A percentile compares a stretch with the other conserved stretches of the same genome.
Evolutionary conservation across 2,888 invertebrate genomes (phyloP).

Genomic region (Scaptomyza tumidula): DNA sequence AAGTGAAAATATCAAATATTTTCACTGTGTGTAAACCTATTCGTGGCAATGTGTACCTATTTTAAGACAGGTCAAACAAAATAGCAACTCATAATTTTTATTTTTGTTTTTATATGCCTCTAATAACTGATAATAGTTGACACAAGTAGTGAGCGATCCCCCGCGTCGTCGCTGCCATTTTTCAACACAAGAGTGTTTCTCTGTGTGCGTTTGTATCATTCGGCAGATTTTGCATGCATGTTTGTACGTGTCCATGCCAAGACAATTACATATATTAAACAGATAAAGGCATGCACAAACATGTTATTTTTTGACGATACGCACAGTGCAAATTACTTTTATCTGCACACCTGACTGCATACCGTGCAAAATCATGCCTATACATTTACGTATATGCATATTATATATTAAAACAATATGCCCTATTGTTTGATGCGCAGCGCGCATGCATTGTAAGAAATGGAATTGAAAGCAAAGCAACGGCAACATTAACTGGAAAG

Average conservation of each 20-base stretch:
- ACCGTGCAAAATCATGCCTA: slow-evolving; percentile 4
- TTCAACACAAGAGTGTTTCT: slow-evolving; percentile 4
- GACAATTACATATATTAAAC: neutral
- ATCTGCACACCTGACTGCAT: slow-evolving; percentile 30
- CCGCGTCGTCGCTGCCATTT: slow-evolving; percentile 8
- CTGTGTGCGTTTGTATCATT: slow-evolving; percentile 14
- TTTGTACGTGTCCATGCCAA: slow-evolving; percentile 39
- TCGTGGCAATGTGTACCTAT: no score
- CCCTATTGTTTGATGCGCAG: slow-evolving; percentile 35
- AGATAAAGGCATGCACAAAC: slow-evolving; percentile 38
- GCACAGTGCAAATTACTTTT: slow-evolving; percentile 4
- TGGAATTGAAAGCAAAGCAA: slow-evolving; percentile 39
- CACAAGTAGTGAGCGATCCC: slow-evolving; percentile 14
- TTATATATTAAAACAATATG: slow-evolving; percentile 46
- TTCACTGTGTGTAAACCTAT: no score
- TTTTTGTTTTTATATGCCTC: neutral
- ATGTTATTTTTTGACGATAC: slow-evolving; percentile 16
- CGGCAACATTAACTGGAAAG: slow-evolving; percentile 24
- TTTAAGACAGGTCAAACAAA: neutral
- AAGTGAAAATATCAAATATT: no score
- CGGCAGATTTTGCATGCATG: slow-evolving; percentile 26
- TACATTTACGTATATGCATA: no score
- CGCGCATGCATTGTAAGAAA: slow-evolving; percentile 42
- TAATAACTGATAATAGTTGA: neutral
- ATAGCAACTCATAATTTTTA: no score